These are phyloP conservation scores for Alexandromys oeconomus DNA, from an alignment of 2,797 vertebrate genomes.

Conservation along the genomic window DNA sequence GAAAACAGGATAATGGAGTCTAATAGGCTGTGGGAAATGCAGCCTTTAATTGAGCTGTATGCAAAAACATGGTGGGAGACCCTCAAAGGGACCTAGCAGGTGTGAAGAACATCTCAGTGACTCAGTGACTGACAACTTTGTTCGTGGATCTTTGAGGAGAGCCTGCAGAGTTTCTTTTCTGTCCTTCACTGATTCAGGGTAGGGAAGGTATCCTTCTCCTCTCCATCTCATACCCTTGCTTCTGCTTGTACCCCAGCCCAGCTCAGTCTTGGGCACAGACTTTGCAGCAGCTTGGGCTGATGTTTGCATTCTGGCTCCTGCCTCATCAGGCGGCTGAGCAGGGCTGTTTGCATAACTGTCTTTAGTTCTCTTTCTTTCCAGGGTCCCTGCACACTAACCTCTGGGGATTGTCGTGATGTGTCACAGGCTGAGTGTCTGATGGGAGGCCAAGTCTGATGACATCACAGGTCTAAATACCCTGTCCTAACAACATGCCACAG, in stretches of 20 bases:
- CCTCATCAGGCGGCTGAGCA: not conserved
- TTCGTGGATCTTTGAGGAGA: not conserved
- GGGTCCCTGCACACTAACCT: not conserved
- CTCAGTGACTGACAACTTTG: not conserved
- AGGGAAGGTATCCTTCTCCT: not conserved
- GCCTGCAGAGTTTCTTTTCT: not conserved
- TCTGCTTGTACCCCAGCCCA: not conserved
- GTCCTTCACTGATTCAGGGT: not conserved
- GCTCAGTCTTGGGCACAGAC: not conserved
- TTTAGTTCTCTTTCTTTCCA: not conserved
- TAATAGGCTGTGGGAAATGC: not conserved
- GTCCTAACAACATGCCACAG: too few species aligned
- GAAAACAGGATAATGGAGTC: not conserved
- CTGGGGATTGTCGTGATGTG: not conserved
- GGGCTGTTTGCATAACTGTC: not conserved
- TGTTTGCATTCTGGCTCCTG: not conserved
- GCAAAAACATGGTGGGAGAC: not conserved
- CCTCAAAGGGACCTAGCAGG: not conserved
- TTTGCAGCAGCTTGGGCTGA: not conserved
- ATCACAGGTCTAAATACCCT: not conserved
- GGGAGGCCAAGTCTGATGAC: not conserved
- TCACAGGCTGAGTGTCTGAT: not conserved
- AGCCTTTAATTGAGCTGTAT: constrained; percentile 35
- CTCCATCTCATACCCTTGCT: not conserved
- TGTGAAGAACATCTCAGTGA: constrained; percentile 11